Base-by-base conservation (phyloP, 1,140 invertebrate genomes). In the Drosophila jambulina region DNA sequence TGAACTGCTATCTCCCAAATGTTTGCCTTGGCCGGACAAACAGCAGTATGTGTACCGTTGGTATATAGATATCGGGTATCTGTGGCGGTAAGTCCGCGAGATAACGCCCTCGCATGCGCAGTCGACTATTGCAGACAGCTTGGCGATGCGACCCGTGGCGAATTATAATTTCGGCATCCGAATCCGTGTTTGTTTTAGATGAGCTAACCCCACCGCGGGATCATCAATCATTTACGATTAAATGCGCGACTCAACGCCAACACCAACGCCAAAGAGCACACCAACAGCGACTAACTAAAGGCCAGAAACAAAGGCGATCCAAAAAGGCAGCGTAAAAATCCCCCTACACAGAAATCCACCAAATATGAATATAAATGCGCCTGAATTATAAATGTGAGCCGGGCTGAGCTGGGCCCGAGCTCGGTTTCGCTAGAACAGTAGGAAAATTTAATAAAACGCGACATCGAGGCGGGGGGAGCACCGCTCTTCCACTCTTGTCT, bases 341-440 rank as follows among this genome's bases (percentile, higher is more conserved):
- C 75, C 76, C 76, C 76, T 43, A 65, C 76, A 58, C 17, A 74
- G 21, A 78, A 88, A 80, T 64, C 67, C 79, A 74, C 80, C 69
- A 85, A 88, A 88, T 88, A 90, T 90, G 86, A 88, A 88, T 90
- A 88, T 82, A 91, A 87, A 88, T 81, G 53, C 53, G 21, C 34
- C 9, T 54, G 51, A 54, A 54, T 54, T 54, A 38, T 54, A 85
- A 87, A 88, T 81, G 49, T 32, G 49, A 51, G 49, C 67, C 56
- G 75, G 70, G 78, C 70, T 32, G 29, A 71, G 75, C 69, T 78
- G 68, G 32, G 54, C 36, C 57, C 9, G 29, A 36, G 51, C 51
- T 36, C 32, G 51, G 51, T 36, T 54, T 32, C 25, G 42, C 23
- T 74, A 60, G 48, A 88, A 72, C 84, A 78, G 85, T 88, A 81